phyloP scores from a whole-genome alignment of 2,113 vertebrate genomes.

The Cyrtonyx montezumae region DNA sequence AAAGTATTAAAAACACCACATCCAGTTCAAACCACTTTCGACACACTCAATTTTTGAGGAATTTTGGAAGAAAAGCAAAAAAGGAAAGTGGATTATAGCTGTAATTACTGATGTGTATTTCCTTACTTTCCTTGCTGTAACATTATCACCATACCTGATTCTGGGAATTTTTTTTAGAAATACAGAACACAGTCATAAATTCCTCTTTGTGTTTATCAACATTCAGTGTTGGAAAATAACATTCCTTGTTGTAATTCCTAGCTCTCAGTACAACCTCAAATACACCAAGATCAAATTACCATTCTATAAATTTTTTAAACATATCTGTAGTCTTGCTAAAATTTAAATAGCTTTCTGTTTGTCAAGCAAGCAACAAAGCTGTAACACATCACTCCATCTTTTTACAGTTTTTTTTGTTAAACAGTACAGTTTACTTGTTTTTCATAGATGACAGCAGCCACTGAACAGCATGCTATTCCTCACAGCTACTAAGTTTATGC shows the following conservation, averaged over 20 bases:
- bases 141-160: background rate
- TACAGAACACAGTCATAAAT: background rate
- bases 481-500: background rate
- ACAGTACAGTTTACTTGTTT: background rate
- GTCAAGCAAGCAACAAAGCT: background rate
- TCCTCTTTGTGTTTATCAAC: background rate
- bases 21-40: conserved; percentile 14
- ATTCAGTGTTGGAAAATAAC: background rate
- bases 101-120: conserved; percentile 6
- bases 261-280: background rate
- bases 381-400: background rate
- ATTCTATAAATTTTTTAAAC: background rate
- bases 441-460: background rate
- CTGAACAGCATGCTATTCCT: background rate
- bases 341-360: background rate
- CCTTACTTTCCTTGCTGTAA: conserved; percentile 17
- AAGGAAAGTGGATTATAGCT: conserved; percentile 15
- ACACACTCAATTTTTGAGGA: conserved; percentile 42
- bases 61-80: conserved; percentile 48
- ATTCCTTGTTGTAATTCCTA: background rate
- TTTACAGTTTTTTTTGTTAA: background rate
- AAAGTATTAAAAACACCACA: conserved; percentile 39
- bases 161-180: background rate
- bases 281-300: background rate
- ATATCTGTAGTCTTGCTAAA: background rate